Base-by-base conservation (phyloP, 2,888 invertebrate genomes). In the Lepidochitona cinerea region DNA sequence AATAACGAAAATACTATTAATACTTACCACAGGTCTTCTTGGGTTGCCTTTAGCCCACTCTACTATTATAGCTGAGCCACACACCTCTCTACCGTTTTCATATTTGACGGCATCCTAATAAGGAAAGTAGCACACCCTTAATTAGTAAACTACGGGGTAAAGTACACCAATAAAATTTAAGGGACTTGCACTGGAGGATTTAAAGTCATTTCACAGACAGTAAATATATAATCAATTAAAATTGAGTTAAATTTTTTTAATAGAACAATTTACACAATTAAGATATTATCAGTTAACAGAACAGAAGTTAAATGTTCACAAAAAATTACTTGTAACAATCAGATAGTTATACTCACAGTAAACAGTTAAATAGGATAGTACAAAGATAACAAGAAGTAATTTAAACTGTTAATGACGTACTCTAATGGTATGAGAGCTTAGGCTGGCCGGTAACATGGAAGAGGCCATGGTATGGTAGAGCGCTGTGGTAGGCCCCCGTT, bases 21-120 rank as follows among this genome's bases (percentile, higher is more conserved):
- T n/a, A 66, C 75, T 68, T 12, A 67, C 82, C 64, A 83, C 75
- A 14, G 88, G 81, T 49, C 89, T 78, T 64, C 90, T 83, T 14
- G 90, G 90, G 41, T 84, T 89, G 14, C 91, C 91, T 75, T 90
- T 89, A 0, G 91, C 90, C 90, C 90, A 91, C 77, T 91, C 91
- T 12, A 91, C 91, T 41, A 91, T 89, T 65, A 91, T 91, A 67
- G 88, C 88, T 26, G 90, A 89, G 0, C 91, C 91, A 67, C 88
- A 85, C 0, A 91, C 76, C 54, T 90, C 89, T 49, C 91, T 78
- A 0, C 91, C 91, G 85, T 91, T 91, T 81, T 91, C 91, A 81
- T 91, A 90, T 71, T 87, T 87, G 33, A 91, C 83, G 36, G 90
- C 90, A 85, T 91, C 91, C 91, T 91, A 75, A 37, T 75, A 72